Evolutionary conservation across 2,888 invertebrate species (phyloP).

Genomic region (Ctena decussata): DNA sequence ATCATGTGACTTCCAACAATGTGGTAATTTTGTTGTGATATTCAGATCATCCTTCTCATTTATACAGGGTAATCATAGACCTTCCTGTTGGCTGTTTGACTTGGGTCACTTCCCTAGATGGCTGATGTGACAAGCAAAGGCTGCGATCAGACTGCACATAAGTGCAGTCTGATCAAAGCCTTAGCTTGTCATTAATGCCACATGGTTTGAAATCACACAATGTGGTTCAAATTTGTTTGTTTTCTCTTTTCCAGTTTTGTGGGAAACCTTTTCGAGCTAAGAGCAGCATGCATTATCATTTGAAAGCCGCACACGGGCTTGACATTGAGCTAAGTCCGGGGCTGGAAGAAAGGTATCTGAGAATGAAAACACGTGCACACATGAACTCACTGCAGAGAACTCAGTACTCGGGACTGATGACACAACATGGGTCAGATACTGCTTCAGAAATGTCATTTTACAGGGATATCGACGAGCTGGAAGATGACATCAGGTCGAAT

Average conservation of each 20-base stretch:
- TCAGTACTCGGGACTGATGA: constrained; percentile 18
- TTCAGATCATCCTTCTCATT: too few relatives aligned
- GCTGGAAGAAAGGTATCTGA: constrained; percentile 80
- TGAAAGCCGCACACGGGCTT: constrained; percentile 82
- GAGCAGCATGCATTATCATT: constrained; percentile 84
- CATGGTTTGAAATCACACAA: too few relatives aligned
- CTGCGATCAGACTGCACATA: too few relatives aligned
- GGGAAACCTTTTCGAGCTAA: constrained; percentile 84
- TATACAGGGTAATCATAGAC: too few relatives aligned
- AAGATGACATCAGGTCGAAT: constrained; percentile 49
- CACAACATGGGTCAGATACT: constrained; percentile 27
- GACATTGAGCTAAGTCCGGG: constrained; percentile 84
- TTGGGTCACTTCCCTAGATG: too few relatives aligned
- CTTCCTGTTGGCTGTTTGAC: too few relatives aligned
- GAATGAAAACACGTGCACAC: constrained; percentile 75
- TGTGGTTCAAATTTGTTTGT: background rate
- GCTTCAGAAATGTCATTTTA: background rate
- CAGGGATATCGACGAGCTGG: constrained; percentile 18
- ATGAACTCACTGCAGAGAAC: constrained; percentile 55
- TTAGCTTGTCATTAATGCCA: too few relatives aligned
- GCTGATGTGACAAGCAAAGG: too few relatives aligned
- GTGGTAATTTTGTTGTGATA: too few relatives aligned
- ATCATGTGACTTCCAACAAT: too few relatives aligned
- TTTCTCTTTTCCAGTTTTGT: constrained; percentile 75
- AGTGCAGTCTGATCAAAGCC: too few relatives aligned